Evolutionary conservation across 1,140 invertebrate genomes (phyloP), one percentile per base, ranked within the genome.

Genomic region (Zaprionus kolodkinae): DNA sequence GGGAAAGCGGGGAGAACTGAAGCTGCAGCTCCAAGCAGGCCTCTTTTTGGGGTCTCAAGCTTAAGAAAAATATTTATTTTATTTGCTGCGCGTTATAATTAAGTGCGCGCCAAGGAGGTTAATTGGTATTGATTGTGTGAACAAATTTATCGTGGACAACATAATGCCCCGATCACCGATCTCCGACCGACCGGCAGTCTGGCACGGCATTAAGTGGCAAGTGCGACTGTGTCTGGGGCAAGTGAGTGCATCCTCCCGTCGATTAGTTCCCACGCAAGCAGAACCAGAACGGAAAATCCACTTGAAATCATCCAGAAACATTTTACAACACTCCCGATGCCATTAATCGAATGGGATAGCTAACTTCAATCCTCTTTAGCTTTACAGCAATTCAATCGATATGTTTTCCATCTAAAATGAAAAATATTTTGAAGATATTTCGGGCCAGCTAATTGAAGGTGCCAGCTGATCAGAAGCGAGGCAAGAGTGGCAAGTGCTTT

Each of bases 111-210:
- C 81, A 84, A 84, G 81, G 57, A 80, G 77, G 68, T 72, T 81
- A 81, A 86, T 82, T 79, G 70, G 59, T 85, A 77, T 82, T 75
- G 79, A 82, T 79, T 82, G 76, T 77, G 76, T 67, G 73, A 81
- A 81, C 66, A 66, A 62, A 65, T 67, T 74, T 74, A 74, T 70
- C 40, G 66, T 70, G 66, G 57, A 62, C 66, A 69, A 67, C 62
- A 67, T 67, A 68, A 69, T 35, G 45, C 27, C 33, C 60, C 36
- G n/a, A 62, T 2, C 27, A 54, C 40, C 30, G 38, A 40, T 40
- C 21, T 21, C 0, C 38, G 12, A 30, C 38, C 38, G 13, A 40
- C 38, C 38, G 38, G 7, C 27, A 0, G 21, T 12, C 52, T 17
- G 6, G 27, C 64, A 50, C 10, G 45, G 45, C 45, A 21, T 25